Conservation (phyloP, 2,888 invertebrate species). For the Stenoptilia bipunctidactyla region DNA sequence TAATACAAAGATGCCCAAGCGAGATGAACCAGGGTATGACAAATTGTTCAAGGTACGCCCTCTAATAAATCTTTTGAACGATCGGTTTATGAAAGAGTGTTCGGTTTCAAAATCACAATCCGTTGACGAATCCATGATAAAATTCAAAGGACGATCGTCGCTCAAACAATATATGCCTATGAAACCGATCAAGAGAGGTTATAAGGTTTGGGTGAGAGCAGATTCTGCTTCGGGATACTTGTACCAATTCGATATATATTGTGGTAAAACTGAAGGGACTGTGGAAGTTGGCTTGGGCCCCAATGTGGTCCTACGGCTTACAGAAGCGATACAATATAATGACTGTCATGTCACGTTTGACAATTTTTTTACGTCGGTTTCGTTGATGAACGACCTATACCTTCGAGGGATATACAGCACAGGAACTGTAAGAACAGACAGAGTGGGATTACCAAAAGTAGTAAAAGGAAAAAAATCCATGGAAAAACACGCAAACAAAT, state of each 20-base stretch:
- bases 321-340: constrained; percentile 8
- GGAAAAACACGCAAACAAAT: too few species aligned
- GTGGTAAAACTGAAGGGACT: constrained; percentile 4
- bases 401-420: constrained; percentile 15
- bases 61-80: constrained; percentile 11
- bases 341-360: constrained; percentile 14
- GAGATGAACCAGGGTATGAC: neutral
- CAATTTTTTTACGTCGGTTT: constrained; percentile 12
- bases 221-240: neutral
- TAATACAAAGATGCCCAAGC: neutral
- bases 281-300: constrained; percentile 14
- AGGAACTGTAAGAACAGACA: constrained; percentile 14
- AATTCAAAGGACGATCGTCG: constrained; percentile 14
- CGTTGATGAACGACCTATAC: constrained; percentile 12
- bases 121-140: constrained; percentile 14
- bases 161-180: constrained; percentile 16
- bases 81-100: constrained; percentile 11
- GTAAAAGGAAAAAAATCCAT: too few species aligned
- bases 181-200: constrained; percentile 12
- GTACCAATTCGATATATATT: neutral
- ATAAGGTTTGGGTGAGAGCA: neutral
- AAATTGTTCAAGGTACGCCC: constrained; percentile 11
- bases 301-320: constrained; percentile 15
- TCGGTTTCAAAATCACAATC: constrained; percentile 12
- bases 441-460: neutral